phyloP scores from a whole-genome alignment of 2,888 invertebrate species.

The Epinotia nisella region DNA sequence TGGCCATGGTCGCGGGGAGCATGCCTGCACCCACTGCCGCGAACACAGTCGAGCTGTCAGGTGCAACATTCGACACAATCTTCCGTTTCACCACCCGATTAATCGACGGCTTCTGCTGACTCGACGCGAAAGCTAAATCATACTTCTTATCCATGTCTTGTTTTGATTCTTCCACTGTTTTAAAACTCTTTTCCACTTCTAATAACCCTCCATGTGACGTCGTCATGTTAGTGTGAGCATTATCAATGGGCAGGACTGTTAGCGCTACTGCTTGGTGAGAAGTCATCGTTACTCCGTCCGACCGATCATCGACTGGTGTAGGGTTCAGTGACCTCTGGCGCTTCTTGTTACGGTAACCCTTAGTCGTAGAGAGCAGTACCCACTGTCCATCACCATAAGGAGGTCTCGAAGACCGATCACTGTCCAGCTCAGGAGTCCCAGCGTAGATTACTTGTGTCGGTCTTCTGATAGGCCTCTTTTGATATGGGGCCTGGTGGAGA shows the following conservation, averaged over 20 bases:
- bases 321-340: conserved; percentile 73
- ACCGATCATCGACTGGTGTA: conserved; percentile 59
- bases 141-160: conserved; percentile 72
- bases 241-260: conserved; percentile 90
- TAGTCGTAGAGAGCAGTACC: conserved; percentile 91
- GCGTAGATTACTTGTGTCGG: conserved; percentile 82
- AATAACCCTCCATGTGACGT: conserved; percentile 89
- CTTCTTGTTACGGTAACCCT: conserved; percentile 87
- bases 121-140: conserved; percentile 65
- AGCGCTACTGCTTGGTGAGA: conserved; percentile 85
- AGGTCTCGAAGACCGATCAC: conserved; percentile 85
- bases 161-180: conserved; percentile 87
- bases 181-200: conserved; percentile 89
- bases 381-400: conserved; percentile 89
- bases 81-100: conserved; percentile 68
- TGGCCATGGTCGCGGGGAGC: conserved; percentile 92
- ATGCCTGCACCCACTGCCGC: conserved; percentile 91
- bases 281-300: conserved; percentile 66
- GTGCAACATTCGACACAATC: conserved; percentile 66
- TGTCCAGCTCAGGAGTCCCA: conserved; percentile 70
- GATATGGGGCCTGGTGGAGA: conserved; percentile 66
- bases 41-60: conserved; percentile 86
- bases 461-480: conserved; percentile 71
- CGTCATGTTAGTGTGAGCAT: conserved; percentile 86
- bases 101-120: conserved; percentile 64